Evolutionary conservation across 2,797 vertebrate genomes (phyloP).

Genomic region (Gambelia wislizenii): DNA sequence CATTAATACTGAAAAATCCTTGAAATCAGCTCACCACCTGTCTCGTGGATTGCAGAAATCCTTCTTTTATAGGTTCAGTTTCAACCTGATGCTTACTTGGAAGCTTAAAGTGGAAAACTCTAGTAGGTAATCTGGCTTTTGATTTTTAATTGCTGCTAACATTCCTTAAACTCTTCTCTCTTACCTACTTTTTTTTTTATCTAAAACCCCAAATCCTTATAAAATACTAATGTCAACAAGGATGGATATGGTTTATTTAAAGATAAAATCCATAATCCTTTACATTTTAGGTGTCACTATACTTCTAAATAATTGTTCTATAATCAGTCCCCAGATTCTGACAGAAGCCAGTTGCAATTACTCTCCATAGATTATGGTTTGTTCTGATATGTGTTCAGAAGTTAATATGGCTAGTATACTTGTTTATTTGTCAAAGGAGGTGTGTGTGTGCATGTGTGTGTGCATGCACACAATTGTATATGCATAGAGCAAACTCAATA

Average conservation of each 20-base stretch:
- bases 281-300: neutral
- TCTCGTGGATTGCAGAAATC: constrained; percentile 55
- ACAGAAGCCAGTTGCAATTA: neutral
- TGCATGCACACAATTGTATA: neutral
- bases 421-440: neutral
- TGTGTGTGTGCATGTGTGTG: neutral
- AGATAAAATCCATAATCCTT: neutral
- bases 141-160: constrained; percentile 27
- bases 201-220: neutral
- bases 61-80: constrained; percentile 23
- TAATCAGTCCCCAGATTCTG: neutral
- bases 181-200: constrained; percentile 16
- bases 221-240: neutral
- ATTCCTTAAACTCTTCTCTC: constrained; percentile 50
- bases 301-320: neutral
- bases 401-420: neutral
- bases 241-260: neutral
- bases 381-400: constrained; percentile 6
- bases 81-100: constrained; percentile 50
- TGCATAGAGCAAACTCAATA: neutral
- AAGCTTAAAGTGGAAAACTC: constrained; percentile 42
- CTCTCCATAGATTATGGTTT: neutral
- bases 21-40: constrained; percentile 60
- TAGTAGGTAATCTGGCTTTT: constrained; percentile 56
- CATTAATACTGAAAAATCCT: constrained; percentile 69